Base-by-base conservation (phyloP, 2,797 vertebrate genomes). In the Dicrostonyx torquatus region DNA sequence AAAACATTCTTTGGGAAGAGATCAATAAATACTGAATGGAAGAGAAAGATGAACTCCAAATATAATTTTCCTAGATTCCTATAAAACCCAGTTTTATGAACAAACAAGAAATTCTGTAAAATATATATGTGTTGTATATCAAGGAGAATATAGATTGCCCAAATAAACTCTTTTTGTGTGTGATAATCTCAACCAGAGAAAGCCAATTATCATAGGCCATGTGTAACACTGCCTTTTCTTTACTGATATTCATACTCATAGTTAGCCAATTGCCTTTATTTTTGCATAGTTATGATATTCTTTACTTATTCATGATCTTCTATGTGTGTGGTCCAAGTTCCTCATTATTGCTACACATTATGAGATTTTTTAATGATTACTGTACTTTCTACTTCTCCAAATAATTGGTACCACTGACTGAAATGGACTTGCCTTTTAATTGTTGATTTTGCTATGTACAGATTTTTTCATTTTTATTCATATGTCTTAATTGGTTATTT, bases 381-480 rank as follows among this genome's bases (percentile, higher is more conserved):
- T 31, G 0, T 75, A 43, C 45, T 90, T 93, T 77, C 31, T 18
- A 48, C n/a, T 87, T 73, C n/a, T 73, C 20, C 66, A 91, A 84
- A 75, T 91, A 48, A 82, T 77, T 72, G 12, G 22, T 60, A 14
- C 9, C 3, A 18, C 20, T 94, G 40, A 84, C 66, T 60, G 7
- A 17, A 82, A 43, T 48, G 70, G 66, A 53, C 13, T 84, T 90
- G 45, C 6, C 58, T 92, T 90, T 90, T 66, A 80, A 53, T 90
- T 60, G 79, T 86, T 62, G 14, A 68, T 73, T 70, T 76, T 58
- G 1, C 70, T 66, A 31, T n/a, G 6, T 79, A 78, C 5, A 79
- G 50, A 93, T 48, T 77, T 92, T 85, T 55, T 70, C n/a, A 77
- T 76, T 89, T 86, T 72, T 80, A 31, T 64, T 9, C 24, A 80